Conservation (phyloP, 2,888 invertebrate genomes). For the Dione vanillae region DNA sequence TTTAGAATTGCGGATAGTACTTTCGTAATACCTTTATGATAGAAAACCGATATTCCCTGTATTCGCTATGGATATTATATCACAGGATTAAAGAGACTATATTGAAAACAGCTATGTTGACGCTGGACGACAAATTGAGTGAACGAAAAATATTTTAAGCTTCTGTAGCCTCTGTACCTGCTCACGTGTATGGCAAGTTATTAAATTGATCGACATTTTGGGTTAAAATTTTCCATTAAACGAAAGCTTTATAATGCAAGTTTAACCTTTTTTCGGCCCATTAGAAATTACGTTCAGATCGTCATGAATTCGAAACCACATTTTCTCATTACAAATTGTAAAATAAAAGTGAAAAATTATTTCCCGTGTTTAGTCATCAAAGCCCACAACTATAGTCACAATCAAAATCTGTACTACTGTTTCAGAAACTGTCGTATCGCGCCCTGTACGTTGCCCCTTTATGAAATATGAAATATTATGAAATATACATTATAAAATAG, state of each 20-base stretch:
- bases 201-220: neutral
- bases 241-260: neutral
- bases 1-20: neutral
- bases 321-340: too few species aligned
- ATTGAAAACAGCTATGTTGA: constrained; percentile 12
- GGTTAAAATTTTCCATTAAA: neutral
- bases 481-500: too few species aligned
- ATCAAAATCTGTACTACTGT: too few species aligned
- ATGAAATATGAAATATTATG: too few species aligned
- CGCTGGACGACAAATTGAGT: neutral
- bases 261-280: too few species aligned
- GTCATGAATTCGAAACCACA: too few species aligned
- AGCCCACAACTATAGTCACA: too few species aligned
- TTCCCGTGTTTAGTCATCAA: too few species aligned
- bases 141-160: constrained; percentile 6
- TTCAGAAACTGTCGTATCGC: too few species aligned
- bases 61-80: neutral
- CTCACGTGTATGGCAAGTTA: neutral
- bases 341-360: too few species aligned
- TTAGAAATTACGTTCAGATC: too few species aligned
- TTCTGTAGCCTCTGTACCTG: neutral
- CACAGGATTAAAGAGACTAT: constrained; percentile 8
- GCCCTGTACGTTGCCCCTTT: too few species aligned
- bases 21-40: constrained; percentile 13
- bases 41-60: constrained; percentile 2